phyloP scores from a whole-genome alignment of 2,113 vertebrate genomes.

The Synchiropus splendidus region DNA sequence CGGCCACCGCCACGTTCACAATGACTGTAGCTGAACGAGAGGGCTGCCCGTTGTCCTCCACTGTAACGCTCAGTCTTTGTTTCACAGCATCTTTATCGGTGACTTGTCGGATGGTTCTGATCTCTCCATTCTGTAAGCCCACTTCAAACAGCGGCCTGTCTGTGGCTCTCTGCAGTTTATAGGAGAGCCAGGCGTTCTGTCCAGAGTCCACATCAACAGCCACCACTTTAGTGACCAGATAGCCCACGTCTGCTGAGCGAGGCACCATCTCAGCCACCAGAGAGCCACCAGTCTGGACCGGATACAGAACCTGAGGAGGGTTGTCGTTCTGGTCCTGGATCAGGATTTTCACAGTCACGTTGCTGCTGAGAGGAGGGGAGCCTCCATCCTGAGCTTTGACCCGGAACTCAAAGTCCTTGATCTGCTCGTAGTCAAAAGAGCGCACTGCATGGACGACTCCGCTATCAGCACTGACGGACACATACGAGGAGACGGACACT shows the following conservation, averaged over 20 bases:
- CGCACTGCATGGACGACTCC: conserved; percentile 42
- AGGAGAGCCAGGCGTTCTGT: conserved; percentile 1
- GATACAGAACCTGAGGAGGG: conserved; percentile 26
- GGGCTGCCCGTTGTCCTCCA: conserved; percentile 8
- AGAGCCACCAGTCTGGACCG: conserved; percentile 35
- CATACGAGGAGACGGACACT: conserved; percentile 22
- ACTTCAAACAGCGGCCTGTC: conserved; percentile 34
- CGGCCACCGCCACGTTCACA: background rate
- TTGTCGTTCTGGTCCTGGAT: conserved; percentile 41
- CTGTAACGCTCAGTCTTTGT: conserved; percentile 9
- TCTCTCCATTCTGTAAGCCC: conserved; percentile 55
- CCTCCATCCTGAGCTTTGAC: conserved; percentile 49
- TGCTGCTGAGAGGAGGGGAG: conserved; percentile 41
- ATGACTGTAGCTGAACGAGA: conserved; percentile 10
- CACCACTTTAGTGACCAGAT: conserved; percentile 1
- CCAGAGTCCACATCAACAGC: conserved; percentile 1
- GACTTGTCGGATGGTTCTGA: conserved; percentile 45
- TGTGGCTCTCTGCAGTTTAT: conserved; percentile 1
- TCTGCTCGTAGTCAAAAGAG: conserved; percentile 50
- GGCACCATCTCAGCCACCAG: conserved; percentile 1
- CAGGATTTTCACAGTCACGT: conserved; percentile 25
- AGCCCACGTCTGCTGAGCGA: conserved; percentile 1
- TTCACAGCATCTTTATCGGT: conserved; percentile 13
- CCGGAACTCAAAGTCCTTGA: conserved; percentile 25
- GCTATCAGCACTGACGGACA: conserved; percentile 48